Evolutionary conservation across 2,797 vertebrate species (phyloP).

Genomic region (Tamandua tetradactyla): DNA sequence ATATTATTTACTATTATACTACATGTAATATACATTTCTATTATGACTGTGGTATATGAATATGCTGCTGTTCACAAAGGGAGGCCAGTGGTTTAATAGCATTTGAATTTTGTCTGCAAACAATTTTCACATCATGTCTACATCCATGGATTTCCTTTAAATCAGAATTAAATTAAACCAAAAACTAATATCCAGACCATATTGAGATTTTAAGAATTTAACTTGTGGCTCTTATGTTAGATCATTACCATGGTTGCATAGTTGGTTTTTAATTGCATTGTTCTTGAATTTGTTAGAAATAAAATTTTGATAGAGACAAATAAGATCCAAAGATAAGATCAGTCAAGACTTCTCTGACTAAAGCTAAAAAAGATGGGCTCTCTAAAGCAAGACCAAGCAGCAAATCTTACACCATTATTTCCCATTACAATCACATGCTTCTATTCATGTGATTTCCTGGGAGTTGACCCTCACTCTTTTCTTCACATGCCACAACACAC

Average conservation of each 20-base stretch:
- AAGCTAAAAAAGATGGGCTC: conserved; percentile 29
- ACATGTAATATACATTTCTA: neutral
- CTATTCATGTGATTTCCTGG: neutral
- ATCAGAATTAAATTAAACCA: conserved; percentile 25
- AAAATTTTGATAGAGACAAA: conserved; percentile 6
- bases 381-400: neutral
- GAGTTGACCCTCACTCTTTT: neutral
- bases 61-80: neutral
- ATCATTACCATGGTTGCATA: neutral
- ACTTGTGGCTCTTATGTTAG: conserved; percentile 21
- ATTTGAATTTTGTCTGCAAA: conserved; percentile 31
- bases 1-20: neutral
- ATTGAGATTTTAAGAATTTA: conserved; percentile 23
- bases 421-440: neutral
- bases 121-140: neutral
- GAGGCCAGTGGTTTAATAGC: neutral
- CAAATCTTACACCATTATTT: neutral
- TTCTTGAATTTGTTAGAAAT: conserved; percentile 51
- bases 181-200: neutral
- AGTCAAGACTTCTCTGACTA: neutral
- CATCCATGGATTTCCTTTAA: neutral
- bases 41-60: neutral
- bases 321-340: neutral
- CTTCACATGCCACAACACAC: neutral
- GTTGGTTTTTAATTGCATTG: conserved; percentile 28